Conservation (phyloP, 53 echinoderm and acorn worm species). For the Zoroaster sp. region DNA sequence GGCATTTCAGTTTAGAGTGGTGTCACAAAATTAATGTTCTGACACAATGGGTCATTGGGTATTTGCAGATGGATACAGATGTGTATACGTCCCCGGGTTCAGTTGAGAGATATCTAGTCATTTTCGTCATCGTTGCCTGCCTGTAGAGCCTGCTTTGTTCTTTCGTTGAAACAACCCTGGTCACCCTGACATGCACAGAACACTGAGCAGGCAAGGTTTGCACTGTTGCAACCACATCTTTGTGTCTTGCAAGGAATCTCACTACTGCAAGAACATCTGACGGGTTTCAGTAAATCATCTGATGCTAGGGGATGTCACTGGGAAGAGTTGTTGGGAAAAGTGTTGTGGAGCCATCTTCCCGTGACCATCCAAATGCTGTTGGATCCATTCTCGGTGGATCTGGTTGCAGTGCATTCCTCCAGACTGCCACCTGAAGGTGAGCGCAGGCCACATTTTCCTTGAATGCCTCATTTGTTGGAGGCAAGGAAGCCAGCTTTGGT, state of each 20-base stretch:
- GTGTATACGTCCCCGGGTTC: background rate
- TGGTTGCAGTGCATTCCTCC: conserved; percentile 44
- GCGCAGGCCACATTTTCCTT: conserved; percentile 49
- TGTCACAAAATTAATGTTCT: conserved; percentile 3
- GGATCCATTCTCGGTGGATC: conserved; percentile 38
- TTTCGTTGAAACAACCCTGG: background rate
- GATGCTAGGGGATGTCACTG: conserved; percentile 14
- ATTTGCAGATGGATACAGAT: background rate
- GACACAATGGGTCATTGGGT: background rate
- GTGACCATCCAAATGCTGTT: conserved; percentile 34
- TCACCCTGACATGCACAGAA: conserved; percentile 24
- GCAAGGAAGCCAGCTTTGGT: conserved; percentile 44
- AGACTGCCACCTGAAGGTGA: conserved; percentile 50
- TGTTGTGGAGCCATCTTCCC: conserved; percentile 14
- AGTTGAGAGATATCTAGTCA: background rate
- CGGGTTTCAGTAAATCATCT: conserved; percentile 16
- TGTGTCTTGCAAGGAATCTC: conserved; percentile 47
- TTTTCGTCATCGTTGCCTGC: background rate
- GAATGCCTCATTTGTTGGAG: conserved; percentile 61
- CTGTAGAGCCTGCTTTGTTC: background rate
- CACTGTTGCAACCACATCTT: conserved; percentile 43
- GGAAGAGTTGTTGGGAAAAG: conserved; percentile 24
- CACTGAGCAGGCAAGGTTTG: conserved; percentile 49
- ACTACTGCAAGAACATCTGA: conserved; percentile 31
- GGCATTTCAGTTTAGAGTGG: background rate